phyloP scores from a whole-genome alignment of 2,888 invertebrate genomes.

The Metallyticus violacea region DNA sequence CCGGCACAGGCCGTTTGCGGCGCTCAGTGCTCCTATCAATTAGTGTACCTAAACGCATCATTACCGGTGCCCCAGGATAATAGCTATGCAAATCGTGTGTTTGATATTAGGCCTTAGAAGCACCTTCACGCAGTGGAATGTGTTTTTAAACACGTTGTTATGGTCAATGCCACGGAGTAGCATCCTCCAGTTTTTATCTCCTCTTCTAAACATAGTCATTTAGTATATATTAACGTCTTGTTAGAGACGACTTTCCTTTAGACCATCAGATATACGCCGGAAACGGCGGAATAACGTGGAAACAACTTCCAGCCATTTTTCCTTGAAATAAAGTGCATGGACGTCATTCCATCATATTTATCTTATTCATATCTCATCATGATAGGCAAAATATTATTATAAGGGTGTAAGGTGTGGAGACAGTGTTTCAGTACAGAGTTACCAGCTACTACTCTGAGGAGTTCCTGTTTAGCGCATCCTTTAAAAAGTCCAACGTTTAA shows the following conservation, averaged over 20 bases:
- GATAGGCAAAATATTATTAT: too few relatives aligned
- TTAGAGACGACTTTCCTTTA: neutral
- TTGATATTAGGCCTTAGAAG: neutral
- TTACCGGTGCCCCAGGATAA: neutral
- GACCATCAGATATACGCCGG: too few relatives aligned
- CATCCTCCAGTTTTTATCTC: neutral
- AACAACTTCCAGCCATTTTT: too few relatives aligned
- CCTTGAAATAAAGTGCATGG: too few relatives aligned
- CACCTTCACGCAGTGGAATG: neutral
- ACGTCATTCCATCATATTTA: too few relatives aligned
- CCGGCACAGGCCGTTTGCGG: neutral
- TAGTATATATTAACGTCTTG: constrained; percentile 7
- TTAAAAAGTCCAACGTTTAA: too few relatives aligned
- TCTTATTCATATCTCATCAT: too few relatives aligned
- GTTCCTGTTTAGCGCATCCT: too few relatives aligned
- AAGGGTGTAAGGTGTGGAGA: too few relatives aligned
- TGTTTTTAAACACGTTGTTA: neutral
- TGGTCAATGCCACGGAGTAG: neutral
- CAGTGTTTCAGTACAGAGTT: too few relatives aligned
- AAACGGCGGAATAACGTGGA: too few relatives aligned
- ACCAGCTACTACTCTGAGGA: too few relatives aligned
- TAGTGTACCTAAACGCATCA: neutral
- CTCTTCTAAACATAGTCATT: constrained; percentile 3
- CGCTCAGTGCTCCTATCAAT: neutral
- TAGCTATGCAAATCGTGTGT: neutral